These are phyloP conservation scores for Synergus gifuensis DNA, from an alignment of 2,888 invertebrate genomes.

Conservation along the genomic window DNA sequence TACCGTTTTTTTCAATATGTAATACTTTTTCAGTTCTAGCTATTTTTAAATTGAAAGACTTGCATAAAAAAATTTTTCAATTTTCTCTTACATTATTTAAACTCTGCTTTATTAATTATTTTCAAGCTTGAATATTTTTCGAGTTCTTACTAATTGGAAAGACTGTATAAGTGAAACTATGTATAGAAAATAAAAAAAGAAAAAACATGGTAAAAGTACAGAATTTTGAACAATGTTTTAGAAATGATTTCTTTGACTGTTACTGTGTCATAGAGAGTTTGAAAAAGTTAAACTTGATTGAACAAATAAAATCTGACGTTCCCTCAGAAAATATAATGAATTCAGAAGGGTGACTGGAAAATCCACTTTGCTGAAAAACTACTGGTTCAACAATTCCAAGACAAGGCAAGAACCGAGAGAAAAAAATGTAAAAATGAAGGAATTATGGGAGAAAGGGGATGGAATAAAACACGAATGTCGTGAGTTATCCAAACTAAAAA, in stretches of 20 bases:
- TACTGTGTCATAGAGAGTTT: not conserved
- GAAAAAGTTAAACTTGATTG: constrained; percentile 4
- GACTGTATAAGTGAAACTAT: no score
- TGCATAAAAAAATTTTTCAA: no score
- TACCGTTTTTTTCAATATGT: no score
- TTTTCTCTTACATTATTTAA: no score
- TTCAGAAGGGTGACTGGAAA: constrained; percentile 39
- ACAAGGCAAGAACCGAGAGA: constrained; percentile 14
- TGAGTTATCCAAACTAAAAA: constrained; percentile 28
- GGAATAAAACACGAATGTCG: constrained; percentile 44
- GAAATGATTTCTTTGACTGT: not conserved
- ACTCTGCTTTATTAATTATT: no score
- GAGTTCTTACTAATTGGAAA: no score
- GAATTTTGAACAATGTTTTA: not conserved
- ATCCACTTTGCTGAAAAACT: constrained; percentile 46
- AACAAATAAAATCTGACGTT: constrained; percentile 46
- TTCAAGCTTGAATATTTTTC: no score
- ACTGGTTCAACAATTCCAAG: constrained; percentile 39
- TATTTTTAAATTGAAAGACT: no score
- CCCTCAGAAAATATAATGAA: constrained; percentile 49
- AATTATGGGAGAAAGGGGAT: constrained; percentile 35
- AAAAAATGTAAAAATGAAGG: constrained; percentile 35
- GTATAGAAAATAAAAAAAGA: no score
- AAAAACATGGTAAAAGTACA: no score
- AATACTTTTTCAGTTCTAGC: no score